phyloP scores from a whole-genome alignment of 2,113 vertebrate genomes.

The Istiophorus platypterus region DNA sequence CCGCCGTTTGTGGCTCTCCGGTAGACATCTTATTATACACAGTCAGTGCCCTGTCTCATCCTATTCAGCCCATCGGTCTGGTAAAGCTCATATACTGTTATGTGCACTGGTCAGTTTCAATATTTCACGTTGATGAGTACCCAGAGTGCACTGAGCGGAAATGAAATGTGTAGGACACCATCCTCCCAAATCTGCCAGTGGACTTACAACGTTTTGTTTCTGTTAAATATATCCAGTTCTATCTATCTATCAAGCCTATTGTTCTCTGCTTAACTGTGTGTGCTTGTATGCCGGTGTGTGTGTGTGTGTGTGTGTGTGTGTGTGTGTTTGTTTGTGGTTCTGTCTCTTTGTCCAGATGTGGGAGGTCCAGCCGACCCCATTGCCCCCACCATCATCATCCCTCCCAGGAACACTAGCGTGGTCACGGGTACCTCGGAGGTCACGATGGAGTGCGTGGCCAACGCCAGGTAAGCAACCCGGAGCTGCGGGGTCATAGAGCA shows the following conservation, averaged over 20 bases:
- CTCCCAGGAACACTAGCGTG: slow-evolving; percentile 96
- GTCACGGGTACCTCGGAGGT: slow-evolving; percentile 94
- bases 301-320: neutral
- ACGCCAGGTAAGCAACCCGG: slow-evolving; percentile 87
- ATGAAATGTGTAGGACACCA: slow-evolving; percentile 38
- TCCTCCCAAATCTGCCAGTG: neutral
- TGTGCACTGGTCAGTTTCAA: slow-evolving; percentile 69
- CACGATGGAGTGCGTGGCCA: slow-evolving; percentile 97
- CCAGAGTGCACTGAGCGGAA: slow-evolving; percentile 35
- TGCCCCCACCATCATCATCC: slow-evolving; percentile 94
- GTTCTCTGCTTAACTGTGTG: slow-evolving; percentile 19
- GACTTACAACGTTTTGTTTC: neutral
- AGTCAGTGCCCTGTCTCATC: slow-evolving; percentile 62
- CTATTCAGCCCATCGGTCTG: slow-evolving; percentile 41
- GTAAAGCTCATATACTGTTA: slow-evolving; percentile 54
- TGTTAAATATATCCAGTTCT: neutral
- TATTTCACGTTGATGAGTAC: slow-evolving; percentile 63
- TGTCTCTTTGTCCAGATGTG: slow-evolving; percentile 85
- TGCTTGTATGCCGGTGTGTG: too few species aligned
- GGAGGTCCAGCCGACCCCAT: slow-evolving; percentile 96
- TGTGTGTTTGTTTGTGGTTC: neutral
- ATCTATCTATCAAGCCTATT: slow-evolving; percentile 1
- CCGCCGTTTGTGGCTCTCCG: slow-evolving; percentile 21
- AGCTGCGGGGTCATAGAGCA: neutral
- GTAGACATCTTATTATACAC: slow-evolving; percentile 64